phyloP scores from a whole-genome alignment of 2,888 invertebrate genomes.

The Anticlea derivata region DNA sequence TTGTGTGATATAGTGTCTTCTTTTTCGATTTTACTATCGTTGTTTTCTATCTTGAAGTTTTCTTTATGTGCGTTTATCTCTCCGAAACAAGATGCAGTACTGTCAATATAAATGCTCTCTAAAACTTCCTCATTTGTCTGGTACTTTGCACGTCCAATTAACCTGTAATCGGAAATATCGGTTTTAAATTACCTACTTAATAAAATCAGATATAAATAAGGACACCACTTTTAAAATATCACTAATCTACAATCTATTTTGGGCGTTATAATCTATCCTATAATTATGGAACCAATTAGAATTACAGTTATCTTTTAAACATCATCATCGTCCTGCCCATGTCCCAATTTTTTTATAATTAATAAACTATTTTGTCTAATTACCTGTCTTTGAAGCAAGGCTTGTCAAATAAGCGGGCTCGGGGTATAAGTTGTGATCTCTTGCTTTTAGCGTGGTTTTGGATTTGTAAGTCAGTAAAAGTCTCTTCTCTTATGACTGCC shows the following conservation, averaged over 20 bases:
- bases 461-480: constrained; percentile 88
- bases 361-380: neutral
- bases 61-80: constrained; percentile 74
- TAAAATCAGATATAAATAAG: too few species aligned
- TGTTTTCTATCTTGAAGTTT: constrained; percentile 55
- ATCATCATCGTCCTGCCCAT: too few species aligned
- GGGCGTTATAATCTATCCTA: too few species aligned
- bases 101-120: constrained; percentile 79
- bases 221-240: too few species aligned
- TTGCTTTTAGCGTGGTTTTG: constrained; percentile 85
- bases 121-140: constrained; percentile 80
- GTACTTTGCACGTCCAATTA: constrained; percentile 76
- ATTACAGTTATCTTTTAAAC: too few species aligned
- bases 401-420: constrained; percentile 90
- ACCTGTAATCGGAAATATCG: constrained; percentile 60
- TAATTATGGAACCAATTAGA: too few species aligned
- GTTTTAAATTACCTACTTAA: neutral
- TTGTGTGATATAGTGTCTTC: constrained; percentile 64
- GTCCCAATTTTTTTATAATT: too few species aligned
- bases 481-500: constrained; percentile 90
- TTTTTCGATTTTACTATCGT: constrained; percentile 62
- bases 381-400: constrained; percentile 90
- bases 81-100: constrained; percentile 79
- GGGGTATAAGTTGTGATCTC: constrained; percentile 90
- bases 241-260: too few species aligned